Conservation (phyloP, 23 tunicate genomes). For the Trididemnum nubilum region DNA sequence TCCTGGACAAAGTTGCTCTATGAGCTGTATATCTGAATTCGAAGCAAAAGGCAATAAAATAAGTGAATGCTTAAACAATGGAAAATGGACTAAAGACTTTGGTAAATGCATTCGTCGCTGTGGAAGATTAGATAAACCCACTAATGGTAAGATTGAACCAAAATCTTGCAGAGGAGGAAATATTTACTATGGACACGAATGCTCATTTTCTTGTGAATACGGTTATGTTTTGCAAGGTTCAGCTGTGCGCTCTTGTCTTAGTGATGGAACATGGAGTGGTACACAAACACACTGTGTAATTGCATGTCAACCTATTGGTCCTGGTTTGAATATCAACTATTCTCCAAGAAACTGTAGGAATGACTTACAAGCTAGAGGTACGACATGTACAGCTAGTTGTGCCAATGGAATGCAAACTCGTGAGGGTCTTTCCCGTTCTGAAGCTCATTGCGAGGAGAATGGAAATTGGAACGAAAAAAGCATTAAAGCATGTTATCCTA, state of each 20-base stretch:
- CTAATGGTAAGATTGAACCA: constrained; percentile 42
- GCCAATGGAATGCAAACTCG: neutral
- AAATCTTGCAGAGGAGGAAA: constrained; percentile 54
- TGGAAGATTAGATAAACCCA: constrained; percentile 29
- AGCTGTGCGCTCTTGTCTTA: constrained; percentile 18
- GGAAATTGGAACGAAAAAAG: constrained; percentile 42
- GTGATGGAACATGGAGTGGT: constrained; percentile 52
- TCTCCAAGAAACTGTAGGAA: constrained; percentile 29
- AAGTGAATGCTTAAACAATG: constrained; percentile 33
- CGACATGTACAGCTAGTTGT: constrained; percentile 37
- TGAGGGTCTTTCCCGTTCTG: neutral
- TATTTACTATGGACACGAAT: constrained; percentile 33
- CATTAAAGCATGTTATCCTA: constrained; percentile 21
- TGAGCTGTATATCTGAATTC: constrained; percentile 47
- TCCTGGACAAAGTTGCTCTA: constrained; percentile 42
- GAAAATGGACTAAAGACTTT: constrained; percentile 48
- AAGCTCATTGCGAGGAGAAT: constrained; percentile 8
- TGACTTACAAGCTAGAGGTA: neutral
- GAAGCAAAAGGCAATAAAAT: constrained; percentile 30
- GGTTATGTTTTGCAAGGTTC: constrained; percentile 38
- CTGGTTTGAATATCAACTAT: neutral
- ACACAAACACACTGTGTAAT: constrained; percentile 19
- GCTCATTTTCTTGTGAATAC: constrained; percentile 48
- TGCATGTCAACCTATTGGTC: constrained; percentile 23
- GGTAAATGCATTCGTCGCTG: constrained; percentile 64